A percentile compares a stretch with the other conserved stretches of the same genome.
Evolutionary conservation across 2,888 invertebrate species (phyloP).

Genomic region (Camptogramma bilineatum): DNA sequence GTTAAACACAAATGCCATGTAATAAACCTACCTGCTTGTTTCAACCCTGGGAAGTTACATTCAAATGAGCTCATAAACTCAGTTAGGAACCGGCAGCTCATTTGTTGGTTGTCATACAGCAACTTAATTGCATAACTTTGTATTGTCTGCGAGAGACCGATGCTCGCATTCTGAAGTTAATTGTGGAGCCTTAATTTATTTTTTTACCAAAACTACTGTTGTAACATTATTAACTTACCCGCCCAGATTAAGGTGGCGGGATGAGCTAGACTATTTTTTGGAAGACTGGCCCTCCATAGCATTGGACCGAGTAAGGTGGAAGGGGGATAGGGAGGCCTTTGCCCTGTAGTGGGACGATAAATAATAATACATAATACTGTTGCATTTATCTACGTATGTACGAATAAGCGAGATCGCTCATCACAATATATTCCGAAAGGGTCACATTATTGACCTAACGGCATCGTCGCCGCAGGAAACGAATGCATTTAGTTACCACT

Average conservation of each 20-base stretch:
- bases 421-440: neutral
- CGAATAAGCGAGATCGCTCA: too few species aligned
- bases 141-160: constrained; percentile 5
- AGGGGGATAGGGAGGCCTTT: too few species aligned
- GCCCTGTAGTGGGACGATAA: too few species aligned
- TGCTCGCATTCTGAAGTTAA: constrained; percentile 2
- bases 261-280: too few species aligned
- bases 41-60: constrained; percentile 2
- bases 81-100: constrained; percentile 13
- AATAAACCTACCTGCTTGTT: neutral
- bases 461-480: neutral
- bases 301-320: too few species aligned
- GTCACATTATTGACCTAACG: neutral
- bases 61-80: constrained; percentile 16
- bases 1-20: neutral
- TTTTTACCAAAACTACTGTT: neutral
- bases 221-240: too few species aligned
- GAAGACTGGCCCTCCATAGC: too few species aligned
- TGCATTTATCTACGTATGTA: too few species aligned
- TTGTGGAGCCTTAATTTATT: neutral
- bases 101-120: constrained; percentile 16
- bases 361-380: too few species aligned
- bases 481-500: neutral
- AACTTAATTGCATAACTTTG: constrained; percentile 19
- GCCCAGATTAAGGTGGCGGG: too few species aligned